Evolutionary conservation across 35 echinoderm and acorn worm genomes (phyloP), one percentile per base, ranked within the genome.

Genomic region (Hemicentrotus pulcherrimus): DNA sequence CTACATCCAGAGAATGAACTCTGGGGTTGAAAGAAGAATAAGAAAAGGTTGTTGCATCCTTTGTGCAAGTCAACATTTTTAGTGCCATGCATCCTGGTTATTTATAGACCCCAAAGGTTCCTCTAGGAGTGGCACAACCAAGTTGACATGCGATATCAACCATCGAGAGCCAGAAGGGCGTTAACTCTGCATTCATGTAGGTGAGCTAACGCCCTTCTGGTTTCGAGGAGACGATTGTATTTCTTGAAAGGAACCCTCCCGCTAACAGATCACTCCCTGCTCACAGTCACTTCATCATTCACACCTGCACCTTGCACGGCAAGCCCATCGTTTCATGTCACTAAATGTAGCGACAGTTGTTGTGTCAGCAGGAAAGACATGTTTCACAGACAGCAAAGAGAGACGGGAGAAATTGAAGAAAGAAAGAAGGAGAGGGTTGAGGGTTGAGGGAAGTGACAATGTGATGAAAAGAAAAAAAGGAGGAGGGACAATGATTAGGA

Each of bases 331-430:
- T 78, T 78, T 78, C 65, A 78, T 78, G 65, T 78, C 65, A 22
- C 65, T 78, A 78, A 78, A 78, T 78, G 65, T 78, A 78, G 18
- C 65, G 65, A 78, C 65, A 78, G 65, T 78, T 78, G 65, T 78
- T 78, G 65, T 78, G 65, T 78, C 65, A 78, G 65, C 65, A 78
- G 65, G 65, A 78, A 78, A 78, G 65, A 78, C 65, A 78, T n/a
- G 65, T 78, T 28, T 90, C 19, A 41, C 4, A 35, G 32, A 90
- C 88, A 90, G 16, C 88, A 41, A 18, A 47, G 88, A 41, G 5
- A 41, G 88, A 90, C 0, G 88, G 13, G 7, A 47, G 14, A 47
- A 47, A 24, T 2, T 0, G 19, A 7, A 47, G 88, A 30, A 18
- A 41, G 46, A 41, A 46, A 22, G 45, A 18, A 46, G 87, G 8